Conservation (phyloP, 2,113 vertebrate species). For the Prolemur simus region DNA sequence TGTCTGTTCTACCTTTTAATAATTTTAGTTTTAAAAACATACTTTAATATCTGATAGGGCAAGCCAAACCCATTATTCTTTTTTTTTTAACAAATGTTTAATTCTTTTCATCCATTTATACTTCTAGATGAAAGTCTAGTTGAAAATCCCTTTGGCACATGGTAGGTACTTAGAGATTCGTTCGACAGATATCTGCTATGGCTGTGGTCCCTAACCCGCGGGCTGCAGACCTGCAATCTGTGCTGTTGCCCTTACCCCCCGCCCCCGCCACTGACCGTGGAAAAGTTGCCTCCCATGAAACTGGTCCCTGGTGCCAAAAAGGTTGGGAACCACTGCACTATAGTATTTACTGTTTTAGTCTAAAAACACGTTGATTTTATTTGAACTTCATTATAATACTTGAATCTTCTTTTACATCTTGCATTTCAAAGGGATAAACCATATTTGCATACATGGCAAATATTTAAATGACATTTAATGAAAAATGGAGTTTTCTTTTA, state of each 20-base stretch:
- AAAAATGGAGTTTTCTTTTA: conserved; percentile 54
- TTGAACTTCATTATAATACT: conserved; percentile 41
- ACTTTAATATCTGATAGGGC: conserved; percentile 6
- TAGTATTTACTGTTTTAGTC: conserved; percentile 14
- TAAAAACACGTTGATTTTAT: conserved; percentile 22
- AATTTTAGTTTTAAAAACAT: not conserved
- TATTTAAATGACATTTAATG: conserved; percentile 53
- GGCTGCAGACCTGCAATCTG: no score
- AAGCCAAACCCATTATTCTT: conserved; percentile 35
- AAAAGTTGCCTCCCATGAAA: no score
- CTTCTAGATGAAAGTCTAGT: not conserved
- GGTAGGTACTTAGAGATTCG: conserved; percentile 9
- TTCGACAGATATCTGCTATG: not conserved
- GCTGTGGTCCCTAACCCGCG: no score
- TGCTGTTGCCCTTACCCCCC: no score
- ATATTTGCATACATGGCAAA: conserved; percentile 14
- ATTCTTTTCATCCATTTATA: conserved; percentile 35
- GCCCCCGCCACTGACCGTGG: no score
- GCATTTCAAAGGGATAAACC: not conserved
- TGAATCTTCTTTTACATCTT: conserved; percentile 33
- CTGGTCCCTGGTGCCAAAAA: no score
- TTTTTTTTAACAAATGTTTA: not conserved
- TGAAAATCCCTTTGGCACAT: conserved; percentile 25
- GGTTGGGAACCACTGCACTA: not conserved
- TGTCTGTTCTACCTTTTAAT: conserved; percentile 55